These are phyloP conservation scores for Iguana delicatissima DNA, from an alignment of 2,797 vertebrate species.

Conservation along the genomic window DNA sequence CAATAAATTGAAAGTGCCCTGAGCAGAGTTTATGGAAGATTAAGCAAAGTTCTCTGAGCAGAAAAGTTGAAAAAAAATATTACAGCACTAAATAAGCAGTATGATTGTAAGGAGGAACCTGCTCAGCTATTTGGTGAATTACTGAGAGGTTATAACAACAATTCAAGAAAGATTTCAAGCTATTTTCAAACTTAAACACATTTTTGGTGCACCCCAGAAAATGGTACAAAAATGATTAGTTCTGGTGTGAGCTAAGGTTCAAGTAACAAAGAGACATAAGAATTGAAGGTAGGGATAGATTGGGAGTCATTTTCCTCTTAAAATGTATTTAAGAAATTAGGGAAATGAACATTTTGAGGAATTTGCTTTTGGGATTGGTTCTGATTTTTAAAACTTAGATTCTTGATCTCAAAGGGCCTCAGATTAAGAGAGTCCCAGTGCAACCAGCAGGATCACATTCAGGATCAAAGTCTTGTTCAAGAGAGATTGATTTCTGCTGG, in stretches of 20 bases:
- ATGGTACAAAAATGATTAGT: slow-evolving; percentile 74
- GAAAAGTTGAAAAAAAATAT: slow-evolving; percentile 68
- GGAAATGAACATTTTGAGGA: slow-evolving; percentile 51
- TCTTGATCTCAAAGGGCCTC: slow-evolving; percentile 14
- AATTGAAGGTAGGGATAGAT: slow-evolving; percentile 35
- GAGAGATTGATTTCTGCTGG: neutral
- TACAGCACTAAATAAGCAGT: slow-evolving; percentile 79
- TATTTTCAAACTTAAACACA: slow-evolving; percentile 72
- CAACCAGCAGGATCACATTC: neutral
- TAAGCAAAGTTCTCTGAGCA: slow-evolving; percentile 82
- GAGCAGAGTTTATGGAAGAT: slow-evolving; percentile 88
- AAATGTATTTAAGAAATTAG: slow-evolving; percentile 62
- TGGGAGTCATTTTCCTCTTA: slow-evolving; percentile 53
- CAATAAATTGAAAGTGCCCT: slow-evolving; percentile 85
- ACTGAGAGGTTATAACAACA: slow-evolving; percentile 76
- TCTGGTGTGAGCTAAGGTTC: slow-evolving; percentile 75
- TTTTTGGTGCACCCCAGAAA: slow-evolving; percentile 84
- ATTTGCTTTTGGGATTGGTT: slow-evolving; percentile 63
- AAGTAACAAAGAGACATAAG: slow-evolving; percentile 71
- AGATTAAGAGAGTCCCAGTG: slow-evolving; percentile 7
- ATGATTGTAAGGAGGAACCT: slow-evolving; percentile 73
- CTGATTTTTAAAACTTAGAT: slow-evolving; percentile 30
- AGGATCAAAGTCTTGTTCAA: neutral
- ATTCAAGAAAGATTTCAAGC: slow-evolving; percentile 76
- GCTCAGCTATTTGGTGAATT: slow-evolving; percentile 72